Conservation (phyloP, 1,140 invertebrate genomes). For the Octopus sinensis region DNA sequence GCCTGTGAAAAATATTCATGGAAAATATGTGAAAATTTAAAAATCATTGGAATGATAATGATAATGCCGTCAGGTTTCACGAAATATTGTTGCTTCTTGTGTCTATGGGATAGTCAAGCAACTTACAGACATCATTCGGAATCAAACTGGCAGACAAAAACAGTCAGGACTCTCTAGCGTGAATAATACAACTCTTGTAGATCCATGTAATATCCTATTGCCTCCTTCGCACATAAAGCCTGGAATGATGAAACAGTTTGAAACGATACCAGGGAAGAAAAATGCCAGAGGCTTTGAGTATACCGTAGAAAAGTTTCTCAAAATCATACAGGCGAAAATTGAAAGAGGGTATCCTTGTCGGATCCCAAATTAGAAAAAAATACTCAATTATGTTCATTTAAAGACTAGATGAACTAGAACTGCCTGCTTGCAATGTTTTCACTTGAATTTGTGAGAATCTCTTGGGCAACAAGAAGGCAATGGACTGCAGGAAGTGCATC, state of each 20-base stretch:
- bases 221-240: background rate
- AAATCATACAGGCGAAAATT: background rate
- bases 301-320: background rate
- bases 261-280: background rate
- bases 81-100: background rate
- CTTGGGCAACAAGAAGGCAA: conserved; percentile 1
- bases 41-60: background rate
- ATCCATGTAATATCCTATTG: background rate
- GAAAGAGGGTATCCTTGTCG: background rate
- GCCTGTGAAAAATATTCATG: conserved; percentile 7
- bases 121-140: background rate
- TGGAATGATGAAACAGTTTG: background rate
- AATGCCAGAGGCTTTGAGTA: conserved; percentile 1
- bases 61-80: background rate
- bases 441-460: background rate
- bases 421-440: background rate
- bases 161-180: background rate
- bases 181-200: background rate
- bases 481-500: background rate
- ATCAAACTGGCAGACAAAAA: conserved; percentile 2
- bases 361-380: background rate
- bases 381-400: background rate
- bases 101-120: background rate
- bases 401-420: background rate
- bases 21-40: background rate